phyloP scores from a whole-genome alignment of 2,797 vertebrate genomes.

The Enteromius argenteus region DNA sequence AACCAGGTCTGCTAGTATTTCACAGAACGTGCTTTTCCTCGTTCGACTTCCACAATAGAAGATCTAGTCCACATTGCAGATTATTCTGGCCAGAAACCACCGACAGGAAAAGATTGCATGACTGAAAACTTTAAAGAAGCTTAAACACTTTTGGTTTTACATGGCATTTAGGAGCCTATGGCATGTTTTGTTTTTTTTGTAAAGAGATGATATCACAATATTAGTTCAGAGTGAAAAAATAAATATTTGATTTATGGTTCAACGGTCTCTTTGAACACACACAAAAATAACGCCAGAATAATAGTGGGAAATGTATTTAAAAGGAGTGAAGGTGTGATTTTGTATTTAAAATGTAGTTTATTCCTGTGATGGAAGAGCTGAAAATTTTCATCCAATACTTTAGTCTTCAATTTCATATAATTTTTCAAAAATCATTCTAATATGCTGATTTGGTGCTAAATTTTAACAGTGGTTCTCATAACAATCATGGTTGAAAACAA shows the following conservation, averaged over 20 bases:
- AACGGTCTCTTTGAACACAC: background rate
- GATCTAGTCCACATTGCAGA: background rate
- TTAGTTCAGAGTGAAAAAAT: background rate
- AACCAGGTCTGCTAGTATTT: background rate
- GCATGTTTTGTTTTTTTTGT: background rate
- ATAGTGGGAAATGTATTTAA: background rate
- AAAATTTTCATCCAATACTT: background rate
- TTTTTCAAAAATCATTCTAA: background rate
- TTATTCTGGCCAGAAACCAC: background rate
- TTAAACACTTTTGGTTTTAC: background rate
- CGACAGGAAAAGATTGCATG: background rate
- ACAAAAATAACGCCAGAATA: background rate
- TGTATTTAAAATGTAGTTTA: background rate
- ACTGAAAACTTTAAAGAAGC: background rate
- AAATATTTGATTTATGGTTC: background rate
- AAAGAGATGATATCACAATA: background rate
- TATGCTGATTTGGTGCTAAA: background rate
- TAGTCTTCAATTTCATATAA: background rate
- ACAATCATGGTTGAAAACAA: background rate
- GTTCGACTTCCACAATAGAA: background rate
- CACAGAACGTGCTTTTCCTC: background rate
- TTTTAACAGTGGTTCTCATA: background rate
- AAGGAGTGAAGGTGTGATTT: background rate
- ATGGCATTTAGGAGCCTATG: background rate
- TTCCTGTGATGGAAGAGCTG: background rate